phyloP scores from a whole-genome alignment of 2,888 invertebrate genomes.

The Barypeithes pellucidus region DNA sequence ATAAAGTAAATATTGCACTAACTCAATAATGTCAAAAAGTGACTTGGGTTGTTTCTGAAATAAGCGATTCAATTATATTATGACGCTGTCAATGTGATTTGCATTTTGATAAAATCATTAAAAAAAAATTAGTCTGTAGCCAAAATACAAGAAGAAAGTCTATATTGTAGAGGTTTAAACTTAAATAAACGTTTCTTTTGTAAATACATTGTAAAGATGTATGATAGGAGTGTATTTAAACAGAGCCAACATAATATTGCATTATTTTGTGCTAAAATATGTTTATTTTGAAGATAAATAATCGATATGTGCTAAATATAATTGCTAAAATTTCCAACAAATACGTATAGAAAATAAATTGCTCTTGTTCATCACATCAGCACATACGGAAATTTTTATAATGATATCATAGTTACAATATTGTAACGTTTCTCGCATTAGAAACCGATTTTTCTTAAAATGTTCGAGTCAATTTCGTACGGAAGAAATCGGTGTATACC shows the following conservation, averaged over 20 bases:
- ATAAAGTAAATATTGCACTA: too few relatives aligned
- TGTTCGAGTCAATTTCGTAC: not conserved
- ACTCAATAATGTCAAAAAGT: too few relatives aligned
- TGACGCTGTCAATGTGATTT: not conserved
- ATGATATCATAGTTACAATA: not conserved
- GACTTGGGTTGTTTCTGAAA: too few relatives aligned
- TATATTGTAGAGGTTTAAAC: not conserved
- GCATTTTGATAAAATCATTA: not conserved
- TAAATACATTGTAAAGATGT: not conserved
- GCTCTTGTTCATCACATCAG: not conserved
- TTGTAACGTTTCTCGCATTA: not conserved
- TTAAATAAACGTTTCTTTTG: not conserved
- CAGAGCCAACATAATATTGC: not conserved
- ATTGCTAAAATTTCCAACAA: conserved; percentile 29
- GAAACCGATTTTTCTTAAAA: not conserved
- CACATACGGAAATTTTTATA: not conserved
- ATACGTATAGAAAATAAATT: not conserved
- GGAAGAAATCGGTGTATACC: too few relatives aligned
- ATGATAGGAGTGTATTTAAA: not conserved
- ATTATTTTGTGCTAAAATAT: conserved; percentile 1
- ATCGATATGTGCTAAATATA: conserved; percentile 10
- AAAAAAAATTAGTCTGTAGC: not conserved
- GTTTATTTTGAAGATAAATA: conserved; percentile 24
- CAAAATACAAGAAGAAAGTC: not conserved
- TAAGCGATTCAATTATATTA: too few relatives aligned